Percentiles rank a stretch among this genome's conserved stretches.
These are phyloP conservation scores for Pelochelys cantorii DNA, from an alignment of 2,797 vertebrate genomes.

Conservation along the genomic window DNA sequence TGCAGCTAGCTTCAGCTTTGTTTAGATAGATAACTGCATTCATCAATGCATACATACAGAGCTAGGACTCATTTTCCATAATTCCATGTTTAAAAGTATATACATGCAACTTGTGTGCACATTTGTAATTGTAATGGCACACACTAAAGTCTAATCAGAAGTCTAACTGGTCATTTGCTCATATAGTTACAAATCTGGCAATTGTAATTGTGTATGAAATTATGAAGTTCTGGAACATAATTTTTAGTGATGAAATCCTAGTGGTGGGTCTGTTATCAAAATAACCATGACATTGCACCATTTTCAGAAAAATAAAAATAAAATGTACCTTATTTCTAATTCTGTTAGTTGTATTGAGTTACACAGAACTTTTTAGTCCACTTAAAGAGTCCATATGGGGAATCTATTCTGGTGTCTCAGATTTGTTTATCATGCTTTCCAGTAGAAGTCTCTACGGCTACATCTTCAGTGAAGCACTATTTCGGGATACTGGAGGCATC, in stretches of 20 bases:
- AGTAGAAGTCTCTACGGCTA: neutral
- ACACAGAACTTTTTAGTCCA: constrained; percentile 4
- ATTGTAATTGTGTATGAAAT: constrained; percentile 1
- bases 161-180: constrained; percentile 29
- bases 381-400: neutral
- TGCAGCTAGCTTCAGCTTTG: constrained; percentile 36
- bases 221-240: constrained; percentile 30
- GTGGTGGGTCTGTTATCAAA: neutral
- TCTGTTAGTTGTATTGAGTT: neutral
- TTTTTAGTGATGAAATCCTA: neutral
- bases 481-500: too few relatives aligned
- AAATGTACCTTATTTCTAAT: constrained; percentile 9
- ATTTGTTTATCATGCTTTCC: neutral
- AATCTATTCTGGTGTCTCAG: neutral
- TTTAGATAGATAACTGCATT: constrained; percentile 7
- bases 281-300: neutral
- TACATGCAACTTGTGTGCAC: constrained; percentile 30
- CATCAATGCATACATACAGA: constrained; percentile 13
- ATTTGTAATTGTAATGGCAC: constrained; percentile 39
- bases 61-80: constrained; percentile 57
- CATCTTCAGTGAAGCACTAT: neutral
- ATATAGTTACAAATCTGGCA: constrained; percentile 33
- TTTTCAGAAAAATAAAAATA: constrained; percentile 11
- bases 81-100: constrained; percentile 49
- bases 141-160: constrained; percentile 7